Conservation (phyloP, 2,888 invertebrate genomes). For the Brenthis daphne region DNA sequence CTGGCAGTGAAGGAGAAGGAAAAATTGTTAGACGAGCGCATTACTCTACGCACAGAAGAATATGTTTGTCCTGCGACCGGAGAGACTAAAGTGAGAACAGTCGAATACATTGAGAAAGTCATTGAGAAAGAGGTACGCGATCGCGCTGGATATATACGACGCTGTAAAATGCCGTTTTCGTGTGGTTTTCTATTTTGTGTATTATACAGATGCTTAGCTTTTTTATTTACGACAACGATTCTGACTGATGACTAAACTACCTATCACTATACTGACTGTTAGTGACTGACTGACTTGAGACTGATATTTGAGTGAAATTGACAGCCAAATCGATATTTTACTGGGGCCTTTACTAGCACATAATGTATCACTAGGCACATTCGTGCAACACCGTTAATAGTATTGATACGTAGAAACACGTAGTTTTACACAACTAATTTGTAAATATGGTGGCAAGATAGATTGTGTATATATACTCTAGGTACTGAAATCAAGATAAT, state of each 20-base stretch:
- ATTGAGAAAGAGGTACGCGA: slow-evolving; percentile 95
- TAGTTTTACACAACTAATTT: slow-evolving; percentile 37
- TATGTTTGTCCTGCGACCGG: slow-evolving; percentile 93
- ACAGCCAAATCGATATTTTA: slow-evolving; percentile 9
- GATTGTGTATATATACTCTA: slow-evolving; percentile 10
- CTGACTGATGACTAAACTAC: slow-evolving; percentile 8
- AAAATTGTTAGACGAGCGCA: slow-evolving; percentile 93
- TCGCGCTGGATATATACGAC: slow-evolving; percentile 58
- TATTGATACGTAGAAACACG: slow-evolving; percentile 32
- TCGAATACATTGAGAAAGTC: slow-evolving; percentile 97
- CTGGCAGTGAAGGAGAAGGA: slow-evolving; percentile 94
- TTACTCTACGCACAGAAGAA: slow-evolving; percentile 94
- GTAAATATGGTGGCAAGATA: slow-evolving; percentile 37
- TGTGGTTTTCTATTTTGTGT: slow-evolving; percentile 66
- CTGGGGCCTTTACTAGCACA: slow-evolving; percentile 39
- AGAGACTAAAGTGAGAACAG: slow-evolving; percentile 92
- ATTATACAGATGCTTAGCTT: slow-evolving; percentile 72
- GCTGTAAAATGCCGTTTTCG: slow-evolving; percentile 75
- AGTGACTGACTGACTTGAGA: slow-evolving; percentile 8
- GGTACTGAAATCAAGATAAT: slow-evolving; percentile 8
- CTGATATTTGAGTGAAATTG: slow-evolving; percentile 23
- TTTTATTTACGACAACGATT: slow-evolving; percentile 30
- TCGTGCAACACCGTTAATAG: slow-evolving; percentile 37
- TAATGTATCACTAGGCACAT: slow-evolving; percentile 39
- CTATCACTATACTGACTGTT: not conserved